phyloP scores from a whole-genome alignment of 1,140 invertebrate species.

The Brachionus calyciflorus region DNA sequence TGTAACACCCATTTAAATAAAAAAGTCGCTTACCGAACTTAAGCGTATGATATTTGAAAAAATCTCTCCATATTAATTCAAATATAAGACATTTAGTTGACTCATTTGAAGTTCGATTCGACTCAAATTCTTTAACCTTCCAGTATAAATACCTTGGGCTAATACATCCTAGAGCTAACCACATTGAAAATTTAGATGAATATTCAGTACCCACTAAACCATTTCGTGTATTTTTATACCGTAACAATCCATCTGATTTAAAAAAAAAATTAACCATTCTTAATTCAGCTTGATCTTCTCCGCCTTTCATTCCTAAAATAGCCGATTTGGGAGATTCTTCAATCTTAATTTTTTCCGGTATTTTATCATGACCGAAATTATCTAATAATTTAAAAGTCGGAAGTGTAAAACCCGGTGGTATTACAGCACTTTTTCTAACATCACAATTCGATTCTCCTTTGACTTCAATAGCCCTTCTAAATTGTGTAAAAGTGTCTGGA shows the following conservation, averaged over 20 bases:
- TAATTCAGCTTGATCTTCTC: conserved; percentile 55
- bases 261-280: conserved; percentile 57
- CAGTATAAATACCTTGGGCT: conserved; percentile 58
- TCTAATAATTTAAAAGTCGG: conserved; percentile 11
- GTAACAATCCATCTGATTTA: conserved; percentile 56
- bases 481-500: conserved; percentile 60
- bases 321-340: neutral
- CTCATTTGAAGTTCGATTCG: conserved; percentile 54
- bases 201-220: conserved; percentile 60
- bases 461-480: conserved; percentile 55
- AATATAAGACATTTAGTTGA: conserved; percentile 62
- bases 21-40: conserved; percentile 60
- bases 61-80: conserved; percentile 61
- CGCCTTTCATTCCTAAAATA: conserved; percentile 54
- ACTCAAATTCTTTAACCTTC: conserved; percentile 58
- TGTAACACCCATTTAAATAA: conserved; percentile 52
- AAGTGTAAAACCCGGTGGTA: neutral
- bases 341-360: neutral
- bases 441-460: conserved; percentile 15
- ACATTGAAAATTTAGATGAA: conserved; percentile 61
- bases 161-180: conserved; percentile 58
- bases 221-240: conserved; percentile 61
- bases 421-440: neutral
- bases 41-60: conserved; percentile 59
- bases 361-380: neutral